Percentiles rank a stretch among this genome's conserved stretches.
Evolutionary conservation across 2,888 invertebrate genomes (phyloP).

Genomic region (Metopia argyrocephala): DNA sequence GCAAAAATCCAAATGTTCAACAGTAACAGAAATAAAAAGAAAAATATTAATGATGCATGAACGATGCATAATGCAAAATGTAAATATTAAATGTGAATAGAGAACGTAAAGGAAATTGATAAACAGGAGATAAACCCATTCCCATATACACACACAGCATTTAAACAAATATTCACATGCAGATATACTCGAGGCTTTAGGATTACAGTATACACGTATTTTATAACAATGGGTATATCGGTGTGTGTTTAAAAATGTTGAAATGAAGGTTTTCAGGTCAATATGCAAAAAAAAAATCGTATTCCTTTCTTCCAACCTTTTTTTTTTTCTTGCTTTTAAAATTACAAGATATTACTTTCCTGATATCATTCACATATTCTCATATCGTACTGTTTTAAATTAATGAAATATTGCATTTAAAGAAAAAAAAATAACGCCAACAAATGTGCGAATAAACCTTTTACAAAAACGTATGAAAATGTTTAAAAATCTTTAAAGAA

Average conservation of each 20-base stretch:
- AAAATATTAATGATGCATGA: not conserved
- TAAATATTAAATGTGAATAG: not conserved
- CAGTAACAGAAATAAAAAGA: not conserved
- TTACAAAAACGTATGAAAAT: too few relatives aligned
- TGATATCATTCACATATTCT: not conserved
- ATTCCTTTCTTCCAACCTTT: not conserved
- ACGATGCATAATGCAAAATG: not conserved
- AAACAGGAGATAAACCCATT: not conserved
- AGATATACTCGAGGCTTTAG: not conserved
- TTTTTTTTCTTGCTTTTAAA: slow-evolving; percentile 6
- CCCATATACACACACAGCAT: not conserved
- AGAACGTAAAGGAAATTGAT: too few relatives aligned
- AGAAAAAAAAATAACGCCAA: slow-evolving; percentile 1
- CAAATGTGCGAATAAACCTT: too few relatives aligned
- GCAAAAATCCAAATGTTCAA: not conserved
- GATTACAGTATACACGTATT: too few relatives aligned
- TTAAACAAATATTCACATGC: not conserved
- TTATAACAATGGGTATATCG: too few relatives aligned
- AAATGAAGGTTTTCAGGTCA: slow-evolving; percentile 52
- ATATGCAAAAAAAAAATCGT: slow-evolving; percentile 15
- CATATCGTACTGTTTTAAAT: slow-evolving; percentile 38
- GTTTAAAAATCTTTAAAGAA: not conserved
- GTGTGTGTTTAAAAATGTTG: slow-evolving; percentile 9
- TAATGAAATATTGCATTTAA: slow-evolving; percentile 43
- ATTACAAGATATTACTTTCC: slow-evolving; percentile 32